Base-by-base conservation (phyloP, 1,140 invertebrate species). In the Cryptotermes secundus region DNA sequence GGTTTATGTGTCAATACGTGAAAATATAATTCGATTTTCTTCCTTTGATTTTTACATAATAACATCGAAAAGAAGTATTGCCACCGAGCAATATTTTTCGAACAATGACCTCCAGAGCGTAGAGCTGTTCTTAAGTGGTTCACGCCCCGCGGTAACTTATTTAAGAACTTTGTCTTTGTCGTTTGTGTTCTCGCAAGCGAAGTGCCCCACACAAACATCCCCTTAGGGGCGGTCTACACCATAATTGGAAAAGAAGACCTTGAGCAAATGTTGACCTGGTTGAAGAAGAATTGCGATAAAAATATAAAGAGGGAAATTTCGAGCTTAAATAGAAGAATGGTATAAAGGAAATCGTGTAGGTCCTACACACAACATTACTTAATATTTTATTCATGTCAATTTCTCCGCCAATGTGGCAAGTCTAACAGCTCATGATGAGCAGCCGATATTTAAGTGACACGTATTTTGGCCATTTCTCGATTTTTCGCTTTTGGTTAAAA, bases 241-340 rank as follows among this genome's bases (percentile, higher is more conserved):
- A 2, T 72, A 72, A 72, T 72, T 72, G 59, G 59, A 72, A 72
- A 72, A 72, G 59, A 72, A 72, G 59, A 72, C 59, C 14, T 72
- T 72, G 9, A 72, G 59, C 59, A 72, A 72, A 72, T 72, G 59
- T 72, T 72, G 59, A 72, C 59, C 59, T 31, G n/a, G 14, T 72
- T 1, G 59, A 72, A 72, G 59, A 72, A 72, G n/a, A 72, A 72
- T 4, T 72, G 26, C 9, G 59, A 72, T 72, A 72, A 72, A n/a
- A 72, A 31, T 72, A 72, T n/a, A 59, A 19, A 31, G 59, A 31
- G 59, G 31, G 59, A 72, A 72, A 72, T 7, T 72, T 72, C 6
- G 6, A n/a, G 26, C 59, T 4, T 26, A 72, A 72, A 6, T 10
- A 6, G 26, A 72, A 72, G 26, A 72, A 72, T 72, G 59, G 6